These are phyloP conservation scores for Apis florea DNA, from an alignment of 1,140 invertebrate genomes.

Conservation along the genomic window DNA sequence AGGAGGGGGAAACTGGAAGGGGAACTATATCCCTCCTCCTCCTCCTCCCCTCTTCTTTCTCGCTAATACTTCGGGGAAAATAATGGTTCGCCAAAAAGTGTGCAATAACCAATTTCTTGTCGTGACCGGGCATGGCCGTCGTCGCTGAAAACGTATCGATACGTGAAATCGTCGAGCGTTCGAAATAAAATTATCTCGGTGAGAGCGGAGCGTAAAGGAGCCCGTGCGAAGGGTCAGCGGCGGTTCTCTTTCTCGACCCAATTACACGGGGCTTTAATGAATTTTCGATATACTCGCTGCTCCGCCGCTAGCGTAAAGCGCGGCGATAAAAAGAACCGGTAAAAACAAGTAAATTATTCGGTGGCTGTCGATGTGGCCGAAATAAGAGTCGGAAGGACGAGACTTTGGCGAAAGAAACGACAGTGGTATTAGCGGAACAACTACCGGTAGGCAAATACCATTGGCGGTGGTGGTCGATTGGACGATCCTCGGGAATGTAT, in stretches of 20 bases:
- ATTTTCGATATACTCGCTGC: slow-evolving; percentile 37
- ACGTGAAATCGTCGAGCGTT: slow-evolving; percentile 27
- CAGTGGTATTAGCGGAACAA: slow-evolving; percentile 35
- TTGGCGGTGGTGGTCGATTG: slow-evolving; percentile 46
- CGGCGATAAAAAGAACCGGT: not conserved
- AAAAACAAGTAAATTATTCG: slow-evolving; percentile 47
- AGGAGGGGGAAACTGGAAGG: too few species aligned
- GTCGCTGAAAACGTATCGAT: slow-evolving; percentile 16
- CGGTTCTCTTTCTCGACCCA: slow-evolving; percentile 41
- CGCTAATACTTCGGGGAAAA: slow-evolving; percentile 1
- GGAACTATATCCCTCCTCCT: not conserved
- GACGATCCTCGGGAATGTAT: slow-evolving; percentile 67
- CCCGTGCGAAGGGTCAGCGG: slow-evolving; percentile 16
- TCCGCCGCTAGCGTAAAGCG: not conserved
- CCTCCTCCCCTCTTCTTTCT: too few species aligned
- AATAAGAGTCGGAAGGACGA: too few species aligned
- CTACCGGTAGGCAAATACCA: slow-evolving; percentile 54
- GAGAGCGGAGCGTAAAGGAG: slow-evolving; percentile 13
- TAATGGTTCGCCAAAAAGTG: not conserved
- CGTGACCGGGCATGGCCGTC: not conserved
- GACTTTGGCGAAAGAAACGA: slow-evolving; percentile 16
- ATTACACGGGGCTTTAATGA: slow-evolving; percentile 34
- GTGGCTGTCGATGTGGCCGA: not conserved
- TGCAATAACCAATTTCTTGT: not conserved
- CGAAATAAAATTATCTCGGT: slow-evolving; percentile 29